Evolutionary conservation across 2,113 vertebrate genomes (phyloP), one percentile per base, ranked within the genome.

Genomic region (Pelecanoides urinatrix): DNA sequence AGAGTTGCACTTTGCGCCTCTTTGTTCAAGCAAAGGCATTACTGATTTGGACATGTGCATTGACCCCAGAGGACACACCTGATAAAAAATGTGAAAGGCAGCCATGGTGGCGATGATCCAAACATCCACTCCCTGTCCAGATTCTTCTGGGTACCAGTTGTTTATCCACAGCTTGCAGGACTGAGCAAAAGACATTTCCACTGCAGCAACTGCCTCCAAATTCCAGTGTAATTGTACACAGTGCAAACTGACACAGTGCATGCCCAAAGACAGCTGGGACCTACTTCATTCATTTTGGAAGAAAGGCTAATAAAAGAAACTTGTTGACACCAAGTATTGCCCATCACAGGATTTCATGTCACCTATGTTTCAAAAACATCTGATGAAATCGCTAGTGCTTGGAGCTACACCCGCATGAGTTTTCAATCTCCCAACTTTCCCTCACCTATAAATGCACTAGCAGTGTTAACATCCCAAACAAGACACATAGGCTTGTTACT

Each of bases 31-130:
- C 42, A 77, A 49, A 21, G 11, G 21, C 42, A 10, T 53, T 42
- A 36, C 21, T 1, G 2, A 49, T 62, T 61, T 23, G 65, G 63
- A 61, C 16, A 15, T 0, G 6, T 23, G 29, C 73, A n/a, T 1
- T 23, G 47, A 74, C 47, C 9, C 5, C 7, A 8, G 29, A 74
- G 22, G 16, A 59, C 47, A 67, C 17, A 49, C 27, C 15, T 8
- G 22, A 38, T 15, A 84, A 16, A 15, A 58, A 70, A 61, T 2
- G 7, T 18, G 67, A 70, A 3, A 44, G 22, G 79, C 58, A 86
- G 52, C 32, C 3, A 4, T 10, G 14, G 30, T 25, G 16, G 58
- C 45, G 42, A 79, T 44, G 52, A 85, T 55, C 71, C 72, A 62
- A 88, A 80, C 25, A 76, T 25, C 45, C 34, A 8, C 30, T 26